Conservation (phyloP, 2,113 vertebrate species). For the Ailurus styani region DNA sequence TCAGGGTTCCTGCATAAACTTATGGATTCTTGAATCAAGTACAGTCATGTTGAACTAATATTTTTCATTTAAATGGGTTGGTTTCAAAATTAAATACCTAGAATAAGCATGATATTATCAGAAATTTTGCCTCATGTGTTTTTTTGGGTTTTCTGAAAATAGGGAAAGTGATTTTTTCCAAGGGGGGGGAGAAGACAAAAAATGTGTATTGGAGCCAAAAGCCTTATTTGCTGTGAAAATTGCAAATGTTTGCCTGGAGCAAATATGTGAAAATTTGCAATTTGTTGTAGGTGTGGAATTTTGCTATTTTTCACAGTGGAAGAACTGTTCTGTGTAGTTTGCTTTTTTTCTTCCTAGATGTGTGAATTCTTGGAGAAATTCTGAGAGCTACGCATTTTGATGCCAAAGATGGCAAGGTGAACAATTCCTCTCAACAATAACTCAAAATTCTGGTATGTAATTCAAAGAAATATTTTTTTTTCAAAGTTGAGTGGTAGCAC, state of each 20-base stretch:
- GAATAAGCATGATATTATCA: conserved; percentile 29
- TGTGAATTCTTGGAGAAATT: conserved; percentile 75
- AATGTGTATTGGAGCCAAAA: conserved; percentile 64
- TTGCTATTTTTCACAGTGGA: conserved; percentile 77
- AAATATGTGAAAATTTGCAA: conserved; percentile 79
- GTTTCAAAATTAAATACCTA: conserved; percentile 34
- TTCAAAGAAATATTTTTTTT: neutral
- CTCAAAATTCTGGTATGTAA: conserved; percentile 23
- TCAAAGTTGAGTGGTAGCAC: neutral
- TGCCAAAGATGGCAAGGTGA: conserved; percentile 68
- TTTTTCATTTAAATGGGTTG: neutral
- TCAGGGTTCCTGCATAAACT: neutral
- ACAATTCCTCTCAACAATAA: conserved; percentile 61
- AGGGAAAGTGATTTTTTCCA: conserved; percentile 2
- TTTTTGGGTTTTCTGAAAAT: conserved; percentile 66
- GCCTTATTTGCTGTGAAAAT: conserved; percentile 78
- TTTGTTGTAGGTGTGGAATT: conserved; percentile 79
- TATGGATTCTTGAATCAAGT: neutral
- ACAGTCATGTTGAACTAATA: neutral
- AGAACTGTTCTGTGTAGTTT: conserved; percentile 67
- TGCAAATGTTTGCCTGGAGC: conserved; percentile 78
- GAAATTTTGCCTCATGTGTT: conserved; percentile 37
- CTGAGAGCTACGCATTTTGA: conserved; percentile 60
- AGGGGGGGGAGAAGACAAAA: neutral
- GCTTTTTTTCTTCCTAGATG: conserved; percentile 40